Evolutionary conservation across 2,888 invertebrate species (phyloP).

Genomic region (Lypha dubia): DNA sequence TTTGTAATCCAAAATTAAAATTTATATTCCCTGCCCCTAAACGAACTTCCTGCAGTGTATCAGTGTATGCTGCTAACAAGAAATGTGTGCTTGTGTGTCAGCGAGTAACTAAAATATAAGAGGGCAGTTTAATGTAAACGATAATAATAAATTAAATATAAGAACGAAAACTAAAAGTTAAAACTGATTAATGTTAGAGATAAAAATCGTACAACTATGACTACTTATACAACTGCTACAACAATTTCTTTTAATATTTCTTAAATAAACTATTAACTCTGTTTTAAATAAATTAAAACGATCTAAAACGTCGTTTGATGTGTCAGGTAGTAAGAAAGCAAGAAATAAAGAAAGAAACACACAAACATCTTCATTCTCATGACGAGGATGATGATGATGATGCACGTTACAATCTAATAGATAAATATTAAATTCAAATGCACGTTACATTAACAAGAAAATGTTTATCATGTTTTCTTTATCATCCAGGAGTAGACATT

Average conservation of each 20-base stretch:
- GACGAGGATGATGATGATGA: no score
- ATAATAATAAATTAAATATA: constrained; percentile 43
- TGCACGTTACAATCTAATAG: constrained; percentile 18
- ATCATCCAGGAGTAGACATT: neutral
- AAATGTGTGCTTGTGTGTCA: constrained; percentile 25
- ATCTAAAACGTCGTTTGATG: constrained; percentile 46
- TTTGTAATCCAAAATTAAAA: no score
- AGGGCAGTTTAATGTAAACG: constrained; percentile 53
- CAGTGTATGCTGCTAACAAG: constrained; percentile 22
- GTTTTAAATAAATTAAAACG: constrained; percentile 45
- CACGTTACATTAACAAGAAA: neutral
- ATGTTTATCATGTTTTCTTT: neutral
- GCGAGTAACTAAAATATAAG: constrained; percentile 28
- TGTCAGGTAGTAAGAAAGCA: constrained; percentile 22
- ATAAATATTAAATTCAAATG: neutral
- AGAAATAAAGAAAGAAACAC: neutral
- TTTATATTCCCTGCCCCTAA: neutral
- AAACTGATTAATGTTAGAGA: constrained; percentile 59
- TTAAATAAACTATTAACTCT: constrained; percentile 49
- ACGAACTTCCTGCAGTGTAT: neutral
- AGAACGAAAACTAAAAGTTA: neutral
- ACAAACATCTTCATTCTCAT: constrained; percentile 39
- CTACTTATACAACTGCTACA: constrained; percentile 23
- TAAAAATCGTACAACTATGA: constrained; percentile 45
- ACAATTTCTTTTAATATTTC: constrained; percentile 39